These are phyloP conservation scores for Takifugu rubripes DNA, from an alignment of 2,797 vertebrate genomes.

Conservation along the genomic window DNA sequence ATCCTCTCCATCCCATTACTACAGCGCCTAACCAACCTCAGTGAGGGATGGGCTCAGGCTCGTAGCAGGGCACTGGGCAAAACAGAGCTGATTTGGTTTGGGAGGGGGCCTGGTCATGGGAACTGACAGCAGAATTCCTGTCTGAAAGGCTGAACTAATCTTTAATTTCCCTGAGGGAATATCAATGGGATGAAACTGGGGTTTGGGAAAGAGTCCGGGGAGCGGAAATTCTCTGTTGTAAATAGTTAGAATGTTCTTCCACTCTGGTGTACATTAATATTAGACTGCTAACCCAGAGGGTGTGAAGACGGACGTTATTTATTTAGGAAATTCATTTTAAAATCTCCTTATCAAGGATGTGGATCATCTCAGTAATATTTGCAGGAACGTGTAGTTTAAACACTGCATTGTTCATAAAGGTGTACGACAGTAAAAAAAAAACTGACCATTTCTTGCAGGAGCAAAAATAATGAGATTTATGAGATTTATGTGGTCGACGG, in stretches of 20 bases:
- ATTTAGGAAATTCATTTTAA: too few species aligned
- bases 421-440: too few species aligned
- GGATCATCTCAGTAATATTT: too few species aligned
- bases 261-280: too few species aligned
- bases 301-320: too few species aligned
- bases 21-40: constrained; percentile 48
- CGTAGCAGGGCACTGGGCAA: constrained; percentile 44
- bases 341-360: too few species aligned
- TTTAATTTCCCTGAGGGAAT: constrained; percentile 77
- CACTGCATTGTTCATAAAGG: too few species aligned
- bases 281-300: too few species aligned
- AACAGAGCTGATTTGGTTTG: constrained; percentile 57
- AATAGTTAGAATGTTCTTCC: constrained; percentile 29
- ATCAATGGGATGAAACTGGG: constrained; percentile 60
- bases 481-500: background rate
- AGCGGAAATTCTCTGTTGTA: constrained; percentile 50
- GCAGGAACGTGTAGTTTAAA: too few species aligned
- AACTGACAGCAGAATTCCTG: constrained; percentile 62
- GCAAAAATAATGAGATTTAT: background rate
- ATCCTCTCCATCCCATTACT: constrained; percentile 74
- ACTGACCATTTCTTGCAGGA: too few species aligned
- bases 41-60: constrained; percentile 55
- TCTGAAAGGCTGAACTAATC: constrained; percentile 73
- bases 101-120: constrained; percentile 58
- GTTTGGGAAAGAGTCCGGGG: constrained; percentile 64